Conservation (phyloP, 1,140 invertebrate species). For the Drosophila sturtevanti region DNA sequence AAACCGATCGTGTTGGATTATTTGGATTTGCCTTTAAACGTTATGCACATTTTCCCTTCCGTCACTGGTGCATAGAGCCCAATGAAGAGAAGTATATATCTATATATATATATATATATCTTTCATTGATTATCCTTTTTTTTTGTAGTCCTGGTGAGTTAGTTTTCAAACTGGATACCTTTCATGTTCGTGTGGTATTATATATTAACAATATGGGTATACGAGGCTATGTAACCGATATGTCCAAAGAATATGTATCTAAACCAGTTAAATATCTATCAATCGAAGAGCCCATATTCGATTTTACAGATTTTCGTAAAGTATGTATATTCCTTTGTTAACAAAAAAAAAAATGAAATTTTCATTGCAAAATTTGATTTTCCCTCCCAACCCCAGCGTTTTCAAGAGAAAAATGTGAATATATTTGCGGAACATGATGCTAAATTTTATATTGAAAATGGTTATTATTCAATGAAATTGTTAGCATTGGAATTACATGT, state of each 20-base stretch:
- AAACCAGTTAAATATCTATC: slow-evolving; percentile 51
- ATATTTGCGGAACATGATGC: slow-evolving; percentile 73
- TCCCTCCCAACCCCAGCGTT: slow-evolving; percentile 27
- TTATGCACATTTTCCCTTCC: slow-evolving; percentile 71
- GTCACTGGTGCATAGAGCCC: slow-evolving; percentile 52
- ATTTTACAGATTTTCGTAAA: slow-evolving; percentile 61
- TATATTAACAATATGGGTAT: slow-evolving; percentile 49
- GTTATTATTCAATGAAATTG: slow-evolving; percentile 73
- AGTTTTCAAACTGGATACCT: slow-evolving; percentile 71
- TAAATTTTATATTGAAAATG: slow-evolving; percentile 69
- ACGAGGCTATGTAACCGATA: slow-evolving; percentile 62
- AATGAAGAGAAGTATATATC: slow-evolving; percentile 49
- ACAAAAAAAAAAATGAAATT: neutral
- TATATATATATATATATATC: too few relatives aligned
- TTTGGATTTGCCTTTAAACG: slow-evolving; percentile 68
- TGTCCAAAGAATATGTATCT: slow-evolving; percentile 40
- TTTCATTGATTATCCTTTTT: neutral
- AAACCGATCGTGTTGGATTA: slow-evolving; percentile 67
- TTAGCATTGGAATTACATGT: slow-evolving; percentile 64
- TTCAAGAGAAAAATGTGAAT: slow-evolving; percentile 66
- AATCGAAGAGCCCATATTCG: slow-evolving; percentile 57
- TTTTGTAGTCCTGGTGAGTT: slow-evolving; percentile 54
- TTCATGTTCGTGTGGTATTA: slow-evolving; percentile 51
- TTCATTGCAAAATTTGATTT: too few relatives aligned
- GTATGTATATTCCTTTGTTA: slow-evolving; percentile 31